Evolutionary conservation across 2,113 vertebrate genomes (phyloP), one percentile per base, ranked within the genome.

Genomic region (Nestor notabilis): DNA sequence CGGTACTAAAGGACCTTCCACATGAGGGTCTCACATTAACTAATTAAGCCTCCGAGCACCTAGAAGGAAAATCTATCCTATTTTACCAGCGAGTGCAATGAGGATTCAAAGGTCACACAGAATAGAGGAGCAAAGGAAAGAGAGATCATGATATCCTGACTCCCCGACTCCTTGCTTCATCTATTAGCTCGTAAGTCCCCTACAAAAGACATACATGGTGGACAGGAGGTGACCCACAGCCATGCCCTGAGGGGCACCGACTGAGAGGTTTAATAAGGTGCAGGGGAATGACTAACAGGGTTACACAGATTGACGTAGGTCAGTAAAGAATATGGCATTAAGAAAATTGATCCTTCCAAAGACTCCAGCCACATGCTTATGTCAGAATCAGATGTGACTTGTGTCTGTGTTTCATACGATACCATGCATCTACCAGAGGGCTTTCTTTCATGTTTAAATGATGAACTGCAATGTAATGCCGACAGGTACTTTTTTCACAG

Each of bases 381-480:
- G 77, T 87, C 90, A 91, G 58, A 93, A 97, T 81, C 90, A 96
- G 93, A 93, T 78, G 21, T 88, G 81, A 94, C 94, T 95, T 90
- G 43, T 96, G 74, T 89, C 92, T 87, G 76, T 66, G 88, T 85
- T 96, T 97, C 96, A 96, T 90, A 89, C 2, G 92, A 98, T 86
- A 96, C 88, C 81, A 50, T 85, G 86, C 64, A 87, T 53, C 96
- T 76, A 77, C 89, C 94, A 78, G 81, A 72, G 95, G 96, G 96
- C 96, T 98, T 97, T 97, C 95, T 98, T 98, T 98, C 96, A 96
- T 97, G 97, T 97, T 97, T 98, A 98, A 98, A 92, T 96, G 95
- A 98, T 98, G 96, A 94, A 47, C 90, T 98, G 98, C 97, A 98
- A 98, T 18, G 14, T 88, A 98, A 98, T 95, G 94, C 98, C 50